phyloP scores from a whole-genome alignment of 2,888 invertebrate genomes.

The Clepsis dumicolana region DNA sequence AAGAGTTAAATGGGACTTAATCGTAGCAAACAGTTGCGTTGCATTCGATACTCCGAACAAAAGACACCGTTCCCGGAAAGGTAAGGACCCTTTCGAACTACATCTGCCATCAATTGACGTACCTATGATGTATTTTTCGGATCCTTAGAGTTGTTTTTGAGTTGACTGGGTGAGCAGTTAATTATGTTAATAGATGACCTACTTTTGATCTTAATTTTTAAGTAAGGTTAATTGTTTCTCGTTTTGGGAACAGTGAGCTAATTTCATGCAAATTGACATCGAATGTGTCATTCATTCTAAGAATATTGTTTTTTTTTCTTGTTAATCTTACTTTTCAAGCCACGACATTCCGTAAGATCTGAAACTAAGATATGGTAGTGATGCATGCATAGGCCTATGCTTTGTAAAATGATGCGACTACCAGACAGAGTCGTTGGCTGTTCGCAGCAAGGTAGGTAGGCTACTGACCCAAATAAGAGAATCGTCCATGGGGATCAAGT shows the following conservation, averaged over 20 bases:
- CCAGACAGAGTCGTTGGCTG: not conserved
- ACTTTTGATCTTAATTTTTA: not conserved
- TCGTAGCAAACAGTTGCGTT: constrained; percentile 6
- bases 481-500: not conserved
- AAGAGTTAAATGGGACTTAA: not conserved
- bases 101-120: constrained; percentile 1
- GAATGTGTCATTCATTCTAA: not conserved
- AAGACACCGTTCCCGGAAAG: constrained; percentile 8
- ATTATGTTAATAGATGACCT: not conserved
- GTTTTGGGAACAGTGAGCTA: not conserved
- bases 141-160: not conserved
- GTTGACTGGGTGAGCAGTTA: not conserved
- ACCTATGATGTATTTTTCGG: not conserved
- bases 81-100: not conserved
- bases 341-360: not conserved
- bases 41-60: constrained; percentile 19
- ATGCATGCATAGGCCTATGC: no score
- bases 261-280: not conserved
- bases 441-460: no score
- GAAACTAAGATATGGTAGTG: no score
- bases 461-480: not conserved
- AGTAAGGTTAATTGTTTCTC: not conserved
- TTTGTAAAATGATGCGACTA: not conserved
- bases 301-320: not conserved
- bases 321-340: not conserved